phyloP scores from a whole-genome alignment of 2,888 invertebrate genomes.

The Spatulosminthurus flaviceps region DNA sequence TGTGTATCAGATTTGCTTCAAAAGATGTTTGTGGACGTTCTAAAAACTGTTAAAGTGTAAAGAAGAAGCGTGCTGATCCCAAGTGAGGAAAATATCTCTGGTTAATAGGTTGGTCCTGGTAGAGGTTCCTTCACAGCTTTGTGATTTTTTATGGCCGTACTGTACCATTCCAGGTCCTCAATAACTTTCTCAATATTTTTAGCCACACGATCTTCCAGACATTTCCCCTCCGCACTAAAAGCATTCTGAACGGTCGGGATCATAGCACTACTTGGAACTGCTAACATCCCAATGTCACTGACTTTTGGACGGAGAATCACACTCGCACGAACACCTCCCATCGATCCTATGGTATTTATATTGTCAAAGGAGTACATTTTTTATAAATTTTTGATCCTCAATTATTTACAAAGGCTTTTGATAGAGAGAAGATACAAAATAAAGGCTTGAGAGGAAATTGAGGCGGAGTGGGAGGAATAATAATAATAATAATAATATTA shows the following conservation, averaged over 20 bases:
- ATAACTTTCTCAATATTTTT: conserved; percentile 63
- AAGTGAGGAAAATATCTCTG: neutral
- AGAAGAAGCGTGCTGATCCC: neutral
- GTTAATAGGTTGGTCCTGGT: neutral
- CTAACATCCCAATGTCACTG: conserved; percentile 63
- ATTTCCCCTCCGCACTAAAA: conserved; percentile 57
- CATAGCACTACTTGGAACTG: conserved; percentile 50
- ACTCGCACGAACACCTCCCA: conserved; percentile 62
- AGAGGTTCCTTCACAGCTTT: conserved; percentile 51
- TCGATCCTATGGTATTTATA: conserved; percentile 60
- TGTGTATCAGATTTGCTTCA: no score
- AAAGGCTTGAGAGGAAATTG: no score
- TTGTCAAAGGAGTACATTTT: no score
- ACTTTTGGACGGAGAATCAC: conserved; percentile 60
- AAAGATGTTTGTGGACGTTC: no score
- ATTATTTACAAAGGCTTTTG: no score
- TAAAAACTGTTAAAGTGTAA: no score
- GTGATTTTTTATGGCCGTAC: conserved; percentile 65
- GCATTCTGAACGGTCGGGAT: conserved; percentile 52
- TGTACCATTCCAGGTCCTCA: conserved; percentile 67
- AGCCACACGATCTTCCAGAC: conserved; percentile 50
- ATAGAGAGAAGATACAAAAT: no score
- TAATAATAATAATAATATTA: no score
- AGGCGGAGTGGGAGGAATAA: no score
- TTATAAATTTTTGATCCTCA: no score